Evolutionary conservation across 37 sponge, comb jelly and placozoan species (phyloP), one percentile per base, ranked within the genome.

Genomic region (Aplysina aerophoba): DNA sequence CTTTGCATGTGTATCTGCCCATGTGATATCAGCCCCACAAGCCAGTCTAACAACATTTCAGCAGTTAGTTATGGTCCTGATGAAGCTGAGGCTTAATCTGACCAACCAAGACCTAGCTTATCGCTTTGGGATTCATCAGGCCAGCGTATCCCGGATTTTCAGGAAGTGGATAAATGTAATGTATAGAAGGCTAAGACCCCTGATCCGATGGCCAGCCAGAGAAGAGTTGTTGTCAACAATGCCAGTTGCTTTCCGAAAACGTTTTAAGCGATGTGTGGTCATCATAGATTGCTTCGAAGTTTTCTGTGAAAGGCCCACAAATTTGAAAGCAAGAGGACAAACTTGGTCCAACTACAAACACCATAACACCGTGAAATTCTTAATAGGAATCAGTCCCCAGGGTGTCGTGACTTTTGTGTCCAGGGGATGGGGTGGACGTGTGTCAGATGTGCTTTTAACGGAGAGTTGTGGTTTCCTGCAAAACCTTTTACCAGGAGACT

Each of bases 241-340:
- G 62, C 82, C 62, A 59, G 22, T 28, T 33, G 5, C 33, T 15
- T 83, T 83, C 22, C n/a, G n/a, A n/a, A n/a, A n/a, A n/a, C n/a
- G n/a, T n/a, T n/a, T n/a, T n/a, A n/a, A 4, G 54, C 67, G n/a
- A 1, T 87, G 77, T 36, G 30, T n/a, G 12, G 41, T 73, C 24
- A 89, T 90, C 15, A 83, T 90, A 12, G 91, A 90, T 40, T 85
- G 86, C 62, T 58, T 86, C 28, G 87, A 87, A 63, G 81, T 87
- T 20, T 87, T 87, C 62, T 38, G 36, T 25, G 80, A 86, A 61
- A 35, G 57, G 14, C 85, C 85, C 37, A 55, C 85, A 16, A n/a
- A 31, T 33, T 61, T 74, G 20, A 44, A 33, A 33, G 78, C 79
- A 33, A 53, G 57, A 77, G 63, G 79, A 35, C 75, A 73, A 34